Evolutionary conservation across 2,113 vertebrate genomes (phyloP), one percentile per base, ranked within the genome.

Genomic region (Oreochromis spilurus): DNA sequence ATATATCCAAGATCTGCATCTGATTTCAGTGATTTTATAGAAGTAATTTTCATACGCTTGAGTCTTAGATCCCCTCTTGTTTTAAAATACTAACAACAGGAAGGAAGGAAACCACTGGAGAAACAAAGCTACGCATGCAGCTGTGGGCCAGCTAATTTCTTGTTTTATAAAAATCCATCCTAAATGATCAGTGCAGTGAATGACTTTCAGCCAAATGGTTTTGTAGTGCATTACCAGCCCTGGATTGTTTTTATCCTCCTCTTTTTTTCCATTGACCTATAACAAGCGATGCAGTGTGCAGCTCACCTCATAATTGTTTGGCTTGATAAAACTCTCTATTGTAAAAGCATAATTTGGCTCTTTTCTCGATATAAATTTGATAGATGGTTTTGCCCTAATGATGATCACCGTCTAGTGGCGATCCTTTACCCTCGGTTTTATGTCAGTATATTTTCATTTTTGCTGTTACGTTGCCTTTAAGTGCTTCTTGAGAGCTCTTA

Each of bases 261-360:
- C 54, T 80, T 79, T 5, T 10, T 40, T 50, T 0, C 48, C 24
- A 54, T 79, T 91, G 88, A 89, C 75, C 80, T 57, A 84, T 87
- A 78, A 84, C 12, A 54, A 82, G 26, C 2, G 9, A 83, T 6
- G 43, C 70, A 84, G 45, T 53, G 50, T n/a, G 19, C 57, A 13
- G 17, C 26, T 3, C 80, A 83, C 55, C 85, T 84, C 79, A 82
- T 82, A 34, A 79, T 62, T 72, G 9, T 86, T 45, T 7, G 62
- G 53, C 13, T 57, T 26, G 78, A 84, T 83, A 16, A 24, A 77
- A 79, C 58, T 50, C 75, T 19, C 48, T 14, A 9, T 9, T 62
- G 77, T 85, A 83, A 92, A 90, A 91, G 85, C 87, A 88, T 54
- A 58, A 53, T 82, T 91, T 26, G 55, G 26, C 82, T 85, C 85